These are phyloP conservation scores for Botrylloides violaceus DNA, from an alignment of 23 tunicate species.

Conservation along the genomic window DNA sequence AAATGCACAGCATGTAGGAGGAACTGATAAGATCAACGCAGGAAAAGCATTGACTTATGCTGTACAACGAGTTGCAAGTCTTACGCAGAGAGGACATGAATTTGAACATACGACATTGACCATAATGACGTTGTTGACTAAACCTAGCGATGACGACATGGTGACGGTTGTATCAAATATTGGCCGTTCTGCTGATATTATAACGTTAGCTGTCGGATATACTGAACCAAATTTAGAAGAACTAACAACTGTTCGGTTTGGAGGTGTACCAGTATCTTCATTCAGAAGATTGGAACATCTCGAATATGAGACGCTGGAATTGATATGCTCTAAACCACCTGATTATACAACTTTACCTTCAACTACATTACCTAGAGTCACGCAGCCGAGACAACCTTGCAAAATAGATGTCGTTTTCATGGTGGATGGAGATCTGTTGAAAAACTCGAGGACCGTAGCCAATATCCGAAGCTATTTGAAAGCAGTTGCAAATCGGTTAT, in stretches of 20 bases:
- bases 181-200: slow-evolving; percentile 16
- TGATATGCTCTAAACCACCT: slow-evolving; percentile 31
- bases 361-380: background rate
- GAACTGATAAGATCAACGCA: slow-evolving; percentile 25
- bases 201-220: slow-evolving; percentile 38
- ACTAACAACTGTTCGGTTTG: slow-evolving; percentile 38
- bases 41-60: slow-evolving; percentile 35
- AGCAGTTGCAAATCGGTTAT: background rate
- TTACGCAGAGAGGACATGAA: slow-evolving; percentile 2
- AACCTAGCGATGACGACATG: slow-evolving; percentile 32
- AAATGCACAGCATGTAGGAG: slow-evolving; percentile 6
- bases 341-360: slow-evolving; percentile 14
- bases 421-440: slow-evolving; percentile 33
- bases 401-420: slow-evolving; percentile 37
- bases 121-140: background rate
- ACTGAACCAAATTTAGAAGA: background rate
- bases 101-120: background rate
- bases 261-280: slow-evolving; percentile 15
- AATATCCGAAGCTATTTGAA: slow-evolving; percentile 9
- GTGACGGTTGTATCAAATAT: slow-evolving; percentile 21
- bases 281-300: slow-evolving; percentile 11
- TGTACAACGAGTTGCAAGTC: slow-evolving; percentile 1
- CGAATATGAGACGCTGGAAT: slow-evolving; percentile 42
- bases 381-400: slow-evolving; percentile 29
- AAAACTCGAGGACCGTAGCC: background rate